phyloP scores from a whole-genome alignment of 2,888 invertebrate species.

The Drosophila imparisetae region DNA sequence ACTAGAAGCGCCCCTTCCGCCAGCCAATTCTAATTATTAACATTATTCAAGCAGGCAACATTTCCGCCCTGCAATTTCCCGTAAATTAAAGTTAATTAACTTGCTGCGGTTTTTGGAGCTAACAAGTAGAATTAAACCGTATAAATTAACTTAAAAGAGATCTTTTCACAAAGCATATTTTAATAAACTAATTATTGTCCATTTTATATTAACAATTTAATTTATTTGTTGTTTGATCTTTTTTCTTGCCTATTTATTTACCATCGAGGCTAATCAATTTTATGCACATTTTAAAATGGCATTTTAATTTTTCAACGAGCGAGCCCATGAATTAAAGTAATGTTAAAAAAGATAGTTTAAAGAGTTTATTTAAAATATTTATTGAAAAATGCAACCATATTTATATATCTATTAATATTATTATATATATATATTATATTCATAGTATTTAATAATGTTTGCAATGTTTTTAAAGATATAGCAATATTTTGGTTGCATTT shows the following conservation, averaged over 20 bases:
- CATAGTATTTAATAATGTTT: not conserved
- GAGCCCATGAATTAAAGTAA: not conserved
- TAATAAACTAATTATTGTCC: not conserved
- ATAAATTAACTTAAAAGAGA: not conserved
- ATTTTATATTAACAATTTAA: not conserved
- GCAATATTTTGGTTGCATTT: not conserved
- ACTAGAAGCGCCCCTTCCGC: constrained; percentile 7
- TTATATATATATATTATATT: not conserved
- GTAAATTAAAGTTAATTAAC: constrained; percentile 61
- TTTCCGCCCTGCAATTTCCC: constrained; percentile 44
- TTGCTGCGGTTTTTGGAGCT: constrained; percentile 44
- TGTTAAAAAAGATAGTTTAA: not conserved
- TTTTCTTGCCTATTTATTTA: not conserved
- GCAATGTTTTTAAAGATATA: not conserved
- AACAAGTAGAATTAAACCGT: constrained; percentile 1
- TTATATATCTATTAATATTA: not conserved
- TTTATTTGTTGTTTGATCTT: not conserved
- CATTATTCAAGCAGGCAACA: constrained; percentile 45
- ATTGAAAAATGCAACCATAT: too few species aligned
- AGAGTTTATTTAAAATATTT: not conserved
- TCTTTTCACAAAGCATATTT: not conserved
- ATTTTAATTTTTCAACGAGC: not conserved
- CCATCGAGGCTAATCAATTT: not conserved
- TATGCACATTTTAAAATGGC: not conserved
- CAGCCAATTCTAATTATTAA: constrained; percentile 49